Conservation (phyloP, 2,888 invertebrate species). For the Andrena praecox region DNA sequence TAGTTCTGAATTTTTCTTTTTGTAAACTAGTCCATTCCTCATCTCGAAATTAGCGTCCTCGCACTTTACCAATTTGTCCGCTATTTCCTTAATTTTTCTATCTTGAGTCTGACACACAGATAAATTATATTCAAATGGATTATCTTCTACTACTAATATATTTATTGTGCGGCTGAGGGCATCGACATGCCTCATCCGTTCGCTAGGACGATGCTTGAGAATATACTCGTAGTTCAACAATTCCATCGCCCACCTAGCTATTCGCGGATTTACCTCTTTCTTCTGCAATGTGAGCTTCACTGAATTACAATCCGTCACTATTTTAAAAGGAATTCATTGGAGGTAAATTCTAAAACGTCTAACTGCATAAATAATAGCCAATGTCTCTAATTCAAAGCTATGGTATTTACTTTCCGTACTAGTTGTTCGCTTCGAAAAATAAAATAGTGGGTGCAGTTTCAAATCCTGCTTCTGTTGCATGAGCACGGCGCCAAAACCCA, state of each 20-base stretch:
- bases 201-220: too few relatives aligned
- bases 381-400: slow-evolving; percentile 78
- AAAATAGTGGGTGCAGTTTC: slow-evolving; percentile 76
- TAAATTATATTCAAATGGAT: too few relatives aligned
- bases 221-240: too few relatives aligned
- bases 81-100: too few relatives aligned
- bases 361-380: slow-evolving; percentile 68
- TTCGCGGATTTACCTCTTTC: slow-evolving; percentile 29
- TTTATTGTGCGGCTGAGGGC: background rate
- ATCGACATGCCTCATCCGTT: too few relatives aligned
- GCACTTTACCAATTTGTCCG: too few relatives aligned
- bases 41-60: too few relatives aligned
- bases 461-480: slow-evolving; percentile 74
- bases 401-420: slow-evolving; percentile 74
- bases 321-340: slow-evolving; percentile 34
- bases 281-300: slow-evolving; percentile 16
- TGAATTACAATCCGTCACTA: background rate
- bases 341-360: slow-evolving; percentile 72
- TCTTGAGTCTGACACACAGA: too few relatives aligned
- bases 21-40: too few relatives aligned
- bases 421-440: slow-evolving; percentile 76
- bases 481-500: slow-evolving; percentile 70
- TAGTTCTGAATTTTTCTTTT: too few relatives aligned
- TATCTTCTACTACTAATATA: background rate
- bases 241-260: background rate